These are phyloP conservation scores for Deroplatys truncata DNA, from an alignment of 2,888 invertebrate genomes.

Conservation along the genomic window DNA sequence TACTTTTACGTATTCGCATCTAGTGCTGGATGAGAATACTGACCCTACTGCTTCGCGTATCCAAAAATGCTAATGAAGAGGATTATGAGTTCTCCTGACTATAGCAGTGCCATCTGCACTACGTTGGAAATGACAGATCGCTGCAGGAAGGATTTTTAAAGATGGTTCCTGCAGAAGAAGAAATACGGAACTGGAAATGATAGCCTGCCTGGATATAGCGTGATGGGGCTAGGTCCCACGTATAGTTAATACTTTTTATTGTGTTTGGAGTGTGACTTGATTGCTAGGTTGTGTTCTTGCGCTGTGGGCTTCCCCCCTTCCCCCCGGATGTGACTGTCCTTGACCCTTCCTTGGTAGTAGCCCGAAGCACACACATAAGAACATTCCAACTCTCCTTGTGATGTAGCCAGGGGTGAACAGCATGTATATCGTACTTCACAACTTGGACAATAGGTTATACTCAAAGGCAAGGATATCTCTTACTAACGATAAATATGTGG, in stretches of 20 bases:
- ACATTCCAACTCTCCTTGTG: not conserved
- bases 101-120: not conserved
- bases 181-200: not conserved
- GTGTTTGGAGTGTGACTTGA: not conserved
- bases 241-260: not conserved
- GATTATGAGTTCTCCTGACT: no score
- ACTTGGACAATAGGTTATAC: not conserved
- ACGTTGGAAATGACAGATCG: not conserved
- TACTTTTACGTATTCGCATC: no score
- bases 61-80: no score
- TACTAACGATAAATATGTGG: no score
- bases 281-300: not conserved
- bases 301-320: not conserved
- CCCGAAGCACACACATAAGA: not conserved
- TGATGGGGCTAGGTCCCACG: not conserved
- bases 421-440: not conserved
- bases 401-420: not conserved
- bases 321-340: constrained; percentile 4
- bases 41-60: no score
- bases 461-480: no score
- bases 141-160: not conserved
- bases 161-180: not conserved
- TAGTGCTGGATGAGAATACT: no score
- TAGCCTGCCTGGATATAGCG: not conserved
- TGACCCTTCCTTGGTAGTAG: not conserved